A percentile compares a stretch with the other conserved stretches of the same genome.
Conservation (phyloP, 2,113 vertebrate genomes). For the Oncorhynchus tshawytscha region DNA sequence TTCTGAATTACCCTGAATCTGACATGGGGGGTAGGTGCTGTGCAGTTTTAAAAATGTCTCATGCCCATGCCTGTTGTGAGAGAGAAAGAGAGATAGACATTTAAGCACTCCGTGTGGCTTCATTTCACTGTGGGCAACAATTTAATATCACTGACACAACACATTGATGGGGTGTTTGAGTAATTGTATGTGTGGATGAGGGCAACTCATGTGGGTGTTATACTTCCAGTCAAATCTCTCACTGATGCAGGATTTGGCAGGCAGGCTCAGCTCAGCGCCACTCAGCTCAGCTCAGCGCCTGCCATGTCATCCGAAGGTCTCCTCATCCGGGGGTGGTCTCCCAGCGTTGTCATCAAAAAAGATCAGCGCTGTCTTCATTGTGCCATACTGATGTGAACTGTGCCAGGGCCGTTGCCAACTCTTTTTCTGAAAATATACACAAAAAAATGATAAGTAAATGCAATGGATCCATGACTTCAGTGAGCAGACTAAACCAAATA, state of each 20-base stretch:
- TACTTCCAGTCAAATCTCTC: slow-evolving; percentile 37
- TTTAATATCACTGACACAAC: slow-evolving; percentile 56
- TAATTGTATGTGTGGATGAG: slow-evolving; percentile 10
- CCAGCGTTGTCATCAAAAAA: slow-evolving; percentile 30
- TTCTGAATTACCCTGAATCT: slow-evolving; percentile 43
- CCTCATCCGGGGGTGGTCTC: slow-evolving; percentile 49
- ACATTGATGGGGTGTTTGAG: slow-evolving; percentile 36
- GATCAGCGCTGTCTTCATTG: slow-evolving; percentile 14
- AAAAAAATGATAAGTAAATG: not conserved
- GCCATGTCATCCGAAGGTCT: slow-evolving; percentile 35
- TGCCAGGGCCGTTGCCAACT: no score
- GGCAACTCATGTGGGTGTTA: slow-evolving; percentile 31
- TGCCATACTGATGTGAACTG: slow-evolving; percentile 10
- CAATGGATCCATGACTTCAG: no score
- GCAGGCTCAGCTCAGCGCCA: slow-evolving; percentile 4
- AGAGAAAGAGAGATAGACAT: slow-evolving; percentile 34
- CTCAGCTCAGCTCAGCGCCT: not conserved
- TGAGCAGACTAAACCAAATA: no score
- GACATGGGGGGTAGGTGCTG: slow-evolving; percentile 33
- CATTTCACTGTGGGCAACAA: slow-evolving; percentile 52
- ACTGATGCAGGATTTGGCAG: slow-evolving; percentile 35
- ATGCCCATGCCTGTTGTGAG: slow-evolving; percentile 52
- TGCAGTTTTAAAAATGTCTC: slow-evolving; percentile 12
- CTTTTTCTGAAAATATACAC: not conserved
- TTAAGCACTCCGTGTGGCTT: slow-evolving; percentile 31